These are phyloP conservation scores for Agapornis canus DNA, from an alignment of 2,797 vertebrate species.

Conservation along the genomic window DNA sequence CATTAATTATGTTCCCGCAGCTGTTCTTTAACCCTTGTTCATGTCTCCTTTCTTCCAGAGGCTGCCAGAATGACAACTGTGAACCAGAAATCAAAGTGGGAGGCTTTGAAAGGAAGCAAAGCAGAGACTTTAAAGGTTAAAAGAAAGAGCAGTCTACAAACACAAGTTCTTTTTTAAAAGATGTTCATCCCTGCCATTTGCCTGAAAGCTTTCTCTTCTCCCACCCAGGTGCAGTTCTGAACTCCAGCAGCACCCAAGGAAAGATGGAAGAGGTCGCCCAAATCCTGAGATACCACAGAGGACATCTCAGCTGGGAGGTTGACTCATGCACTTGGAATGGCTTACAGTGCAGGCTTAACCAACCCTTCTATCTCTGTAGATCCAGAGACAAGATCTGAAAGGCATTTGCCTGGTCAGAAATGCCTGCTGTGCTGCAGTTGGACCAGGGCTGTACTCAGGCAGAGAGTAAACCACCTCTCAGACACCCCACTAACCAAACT, in stretches of 20 bases:
- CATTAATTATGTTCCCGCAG: constrained; percentile 76
- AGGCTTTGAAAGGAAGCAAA: constrained; percentile 32
- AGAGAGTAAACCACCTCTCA: background rate
- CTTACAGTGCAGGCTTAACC: background rate
- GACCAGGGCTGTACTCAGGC: background rate
- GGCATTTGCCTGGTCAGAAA: background rate
- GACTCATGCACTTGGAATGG: background rate
- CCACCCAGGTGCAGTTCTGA: rapidly evolving
- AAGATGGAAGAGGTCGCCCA: background rate
- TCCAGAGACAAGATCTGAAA: background rate
- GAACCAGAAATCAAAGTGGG: constrained; percentile 37
- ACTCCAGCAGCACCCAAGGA: background rate
- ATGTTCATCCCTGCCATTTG: background rate
- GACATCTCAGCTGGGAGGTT: background rate
- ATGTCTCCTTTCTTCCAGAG: background rate
- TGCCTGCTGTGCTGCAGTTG: background rate
- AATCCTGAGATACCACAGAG: background rate
- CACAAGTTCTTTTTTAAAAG: background rate
- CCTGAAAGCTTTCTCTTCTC: background rate
- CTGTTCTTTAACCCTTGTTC: constrained; percentile 70
- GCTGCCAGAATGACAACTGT: constrained; percentile 62
- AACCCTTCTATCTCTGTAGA: background rate
- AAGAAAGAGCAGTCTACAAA: background rate
- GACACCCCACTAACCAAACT: background rate
- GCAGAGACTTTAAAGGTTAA: constrained; percentile 58